phyloP scores from a whole-genome alignment of 2,797 vertebrate species.

The Sebastes baramenuke region DNA sequence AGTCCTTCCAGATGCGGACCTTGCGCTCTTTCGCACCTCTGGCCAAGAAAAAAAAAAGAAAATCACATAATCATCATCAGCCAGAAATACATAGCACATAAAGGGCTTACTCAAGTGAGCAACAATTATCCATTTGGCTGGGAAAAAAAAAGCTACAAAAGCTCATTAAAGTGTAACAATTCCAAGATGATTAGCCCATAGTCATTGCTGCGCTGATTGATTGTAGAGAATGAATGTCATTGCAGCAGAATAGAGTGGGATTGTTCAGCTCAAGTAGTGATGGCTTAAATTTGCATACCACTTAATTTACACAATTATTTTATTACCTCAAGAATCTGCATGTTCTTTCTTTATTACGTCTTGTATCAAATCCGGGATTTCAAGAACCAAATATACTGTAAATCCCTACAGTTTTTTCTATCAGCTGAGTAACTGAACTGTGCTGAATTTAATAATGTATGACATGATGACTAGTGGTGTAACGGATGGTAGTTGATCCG shows the following conservation, averaged over 20 bases:
- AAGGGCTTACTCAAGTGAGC: slow-evolving; percentile 8
- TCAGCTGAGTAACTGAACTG: neutral
- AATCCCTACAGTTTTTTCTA: neutral
- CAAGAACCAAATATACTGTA: neutral
- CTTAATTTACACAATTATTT: neutral
- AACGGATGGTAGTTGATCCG: too few species aligned
- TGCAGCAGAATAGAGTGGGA: neutral
- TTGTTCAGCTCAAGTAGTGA: neutral
- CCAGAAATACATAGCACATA: neutral
- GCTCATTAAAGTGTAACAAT: slow-evolving; percentile 16
- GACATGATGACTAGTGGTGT: neutral
- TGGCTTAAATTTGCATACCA: neutral
- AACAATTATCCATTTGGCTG: slow-evolving; percentile 22
- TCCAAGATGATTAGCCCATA: neutral
- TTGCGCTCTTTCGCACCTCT: slow-evolving; percentile 96
- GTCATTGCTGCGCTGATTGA: slow-evolving; percentile 5
- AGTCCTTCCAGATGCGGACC: slow-evolving; percentile 97
- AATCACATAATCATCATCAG: slow-evolving; percentile 13
- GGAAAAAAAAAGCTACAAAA: slow-evolving; percentile 8
- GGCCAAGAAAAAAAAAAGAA: slow-evolving; percentile 4
- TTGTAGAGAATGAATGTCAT: neutral
- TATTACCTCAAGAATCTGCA: neutral
- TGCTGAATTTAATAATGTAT: neutral
- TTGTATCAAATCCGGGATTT: neutral
- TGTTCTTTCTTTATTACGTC: neutral